Percentiles rank a stretch among this genome's conserved stretches.
These are phyloP conservation scores for Podocnemis expansa DNA, from an alignment of 2,113 vertebrate genomes.

Conservation along the genomic window DNA sequence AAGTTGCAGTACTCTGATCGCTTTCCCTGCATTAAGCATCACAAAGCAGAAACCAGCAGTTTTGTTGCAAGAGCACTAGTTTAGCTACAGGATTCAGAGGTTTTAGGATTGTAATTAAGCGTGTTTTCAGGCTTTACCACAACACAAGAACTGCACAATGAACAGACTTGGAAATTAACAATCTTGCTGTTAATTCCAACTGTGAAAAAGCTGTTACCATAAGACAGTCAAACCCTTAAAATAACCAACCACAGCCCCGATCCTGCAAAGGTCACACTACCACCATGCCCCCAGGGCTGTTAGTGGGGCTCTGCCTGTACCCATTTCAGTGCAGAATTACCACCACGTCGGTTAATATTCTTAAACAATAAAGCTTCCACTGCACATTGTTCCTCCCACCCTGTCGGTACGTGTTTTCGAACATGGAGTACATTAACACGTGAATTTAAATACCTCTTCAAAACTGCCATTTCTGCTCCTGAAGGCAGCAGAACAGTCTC, in stretches of 20 bases:
- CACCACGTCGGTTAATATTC: neutral
- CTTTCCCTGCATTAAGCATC: accelerated
- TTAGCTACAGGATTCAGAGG: neutral
- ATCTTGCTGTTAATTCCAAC: neutral
- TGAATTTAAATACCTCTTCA: neutral
- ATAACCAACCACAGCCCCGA: neutral
- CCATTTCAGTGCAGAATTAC: accelerated
- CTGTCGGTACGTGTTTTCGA: neutral
- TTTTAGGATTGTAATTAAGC: neutral
- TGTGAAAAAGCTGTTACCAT: neutral
- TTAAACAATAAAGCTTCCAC: neutral
- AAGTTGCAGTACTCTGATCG: neutral
- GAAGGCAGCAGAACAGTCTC: neutral
- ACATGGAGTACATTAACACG: neutral
- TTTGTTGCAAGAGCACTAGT: neutral
- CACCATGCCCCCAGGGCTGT: neutral
- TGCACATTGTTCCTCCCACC: too few relatives aligned
- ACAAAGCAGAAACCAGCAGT: neutral
- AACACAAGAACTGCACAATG: neutral
- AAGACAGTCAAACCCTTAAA: neutral
- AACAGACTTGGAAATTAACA: neutral
- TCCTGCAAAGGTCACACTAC: neutral
- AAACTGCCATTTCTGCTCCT: neutral
- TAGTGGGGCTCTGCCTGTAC: neutral
- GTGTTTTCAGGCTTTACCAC: neutral